A percentile compares a stretch with the other conserved stretches of the same genome.
phyloP scores from a whole-genome alignment of 2,888 invertebrate species.

The Xestia c-nigrum region DNA sequence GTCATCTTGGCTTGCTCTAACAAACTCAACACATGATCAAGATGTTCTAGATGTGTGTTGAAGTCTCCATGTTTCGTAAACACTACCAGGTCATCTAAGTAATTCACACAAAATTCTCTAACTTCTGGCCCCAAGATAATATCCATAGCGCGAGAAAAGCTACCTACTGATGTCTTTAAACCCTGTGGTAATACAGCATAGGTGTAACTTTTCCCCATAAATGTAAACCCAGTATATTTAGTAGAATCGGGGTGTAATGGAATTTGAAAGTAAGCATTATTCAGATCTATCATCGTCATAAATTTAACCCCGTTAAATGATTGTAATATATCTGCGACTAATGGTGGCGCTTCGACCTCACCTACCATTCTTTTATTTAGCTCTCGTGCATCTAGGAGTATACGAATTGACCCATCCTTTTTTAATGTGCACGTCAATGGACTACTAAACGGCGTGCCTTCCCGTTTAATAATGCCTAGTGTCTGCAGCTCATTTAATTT shows the following conservation, averaged over 20 bases:
- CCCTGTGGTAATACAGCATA: neutral
- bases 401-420: slow-evolving; percentile 3
- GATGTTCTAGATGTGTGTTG: neutral
- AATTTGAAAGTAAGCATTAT: neutral
- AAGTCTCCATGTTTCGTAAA: neutral
- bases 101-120: neutral
- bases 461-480: slow-evolving; percentile 4
- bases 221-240: neutral
- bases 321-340: slow-evolving; percentile 7
- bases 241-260: neutral
- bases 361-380: slow-evolving; percentile 10
- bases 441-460: neutral
- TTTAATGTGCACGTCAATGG: slow-evolving; percentile 3
- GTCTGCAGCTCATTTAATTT: neutral
- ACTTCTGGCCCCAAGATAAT: neutral
- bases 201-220: neutral
- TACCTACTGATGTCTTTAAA: neutral
- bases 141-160: neutral
- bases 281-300: slow-evolving; percentile 1
- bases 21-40: neutral
- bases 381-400: neutral
- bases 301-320: slow-evolving; percentile 11
- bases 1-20: neutral
- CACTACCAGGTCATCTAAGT: neutral
- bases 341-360: slow-evolving; percentile 4